Conservation (phyloP, 2,113 vertebrate genomes). For the Lophotis ruficrista region DNA sequence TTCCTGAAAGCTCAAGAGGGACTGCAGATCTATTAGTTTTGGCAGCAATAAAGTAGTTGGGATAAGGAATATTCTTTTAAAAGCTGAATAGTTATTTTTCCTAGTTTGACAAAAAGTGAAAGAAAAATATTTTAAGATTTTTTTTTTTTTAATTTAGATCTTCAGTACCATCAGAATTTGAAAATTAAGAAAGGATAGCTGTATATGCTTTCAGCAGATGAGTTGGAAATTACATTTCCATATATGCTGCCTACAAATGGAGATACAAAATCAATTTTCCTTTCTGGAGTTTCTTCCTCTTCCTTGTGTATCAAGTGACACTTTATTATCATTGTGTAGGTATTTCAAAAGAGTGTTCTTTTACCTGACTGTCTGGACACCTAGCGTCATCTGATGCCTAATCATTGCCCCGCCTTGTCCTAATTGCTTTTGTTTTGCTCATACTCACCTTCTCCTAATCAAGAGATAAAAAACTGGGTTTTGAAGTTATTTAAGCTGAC, state of each 20-base stretch:
- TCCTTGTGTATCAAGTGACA: neutral
- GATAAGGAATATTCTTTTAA: neutral
- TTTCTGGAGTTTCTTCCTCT: neutral
- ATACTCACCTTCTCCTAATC: neutral
- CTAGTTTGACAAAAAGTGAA: neutral
- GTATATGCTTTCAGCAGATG: neutral
- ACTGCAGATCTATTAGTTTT: neutral
- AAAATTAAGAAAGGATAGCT: neutral
- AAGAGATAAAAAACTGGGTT: neutral
- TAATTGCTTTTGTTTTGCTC: slow-evolving; percentile 16
- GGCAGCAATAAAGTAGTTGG: neutral
- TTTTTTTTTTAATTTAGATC: neutral
- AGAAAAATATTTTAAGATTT: neutral
- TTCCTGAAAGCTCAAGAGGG: slow-evolving; percentile 30
- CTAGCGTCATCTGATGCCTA: neutral
- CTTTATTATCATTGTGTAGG: neutral
- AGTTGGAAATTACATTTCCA: neutral
- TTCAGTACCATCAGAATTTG: neutral
- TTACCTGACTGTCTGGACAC: neutral
- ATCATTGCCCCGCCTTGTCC: neutral
- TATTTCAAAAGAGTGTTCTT: neutral
- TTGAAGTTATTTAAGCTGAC: neutral
- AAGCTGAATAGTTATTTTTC: neutral
- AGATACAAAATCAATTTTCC: neutral
- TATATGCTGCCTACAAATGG: neutral